These are phyloP conservation scores for Plecotus auritus DNA, from an alignment of 2,113 vertebrate species.

Conservation along the genomic window DNA sequence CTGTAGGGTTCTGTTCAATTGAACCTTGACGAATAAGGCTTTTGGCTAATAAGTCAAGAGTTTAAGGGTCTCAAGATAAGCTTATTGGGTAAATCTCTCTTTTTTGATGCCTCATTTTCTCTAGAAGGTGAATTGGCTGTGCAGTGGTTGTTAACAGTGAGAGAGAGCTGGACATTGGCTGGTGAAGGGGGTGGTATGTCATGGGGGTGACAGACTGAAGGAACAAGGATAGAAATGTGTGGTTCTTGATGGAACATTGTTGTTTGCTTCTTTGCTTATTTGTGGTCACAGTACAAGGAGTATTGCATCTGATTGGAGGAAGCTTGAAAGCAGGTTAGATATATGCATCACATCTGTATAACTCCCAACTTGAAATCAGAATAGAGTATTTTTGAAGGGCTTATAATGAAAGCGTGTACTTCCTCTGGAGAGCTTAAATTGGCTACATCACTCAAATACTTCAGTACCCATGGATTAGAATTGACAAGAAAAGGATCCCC, in stretches of 20 bases:
- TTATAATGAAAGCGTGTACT: conserved; percentile 20
- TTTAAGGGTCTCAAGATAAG: conserved; percentile 19
- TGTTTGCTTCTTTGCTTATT: neutral
- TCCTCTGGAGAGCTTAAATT: conserved; percentile 47
- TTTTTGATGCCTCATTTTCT: conserved; percentile 4
- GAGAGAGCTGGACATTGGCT: neutral
- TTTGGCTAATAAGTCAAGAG: conserved; percentile 25
- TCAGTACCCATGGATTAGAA: conserved; percentile 26
- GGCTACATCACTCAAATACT: conserved; percentile 23
- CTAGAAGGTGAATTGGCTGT: conserved; percentile 15
- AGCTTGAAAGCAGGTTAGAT: conserved; percentile 9
- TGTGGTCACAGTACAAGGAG: neutral
- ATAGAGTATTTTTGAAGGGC: conserved; percentile 30
- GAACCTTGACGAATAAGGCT: conserved; percentile 24
- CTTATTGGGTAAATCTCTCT: neutral
- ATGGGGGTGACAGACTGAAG: neutral
- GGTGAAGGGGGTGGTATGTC: neutral
- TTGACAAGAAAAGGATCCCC: neutral
- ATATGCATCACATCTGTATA: neutral
- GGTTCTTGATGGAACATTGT: neutral
- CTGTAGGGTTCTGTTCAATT: conserved; percentile 21
- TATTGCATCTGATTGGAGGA: conserved; percentile 12
- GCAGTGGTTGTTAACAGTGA: neutral
- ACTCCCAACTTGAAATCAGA: conserved; percentile 2
- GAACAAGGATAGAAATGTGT: neutral